Conservation (phyloP, 2,888 invertebrate species). For the Drosophila histrio region DNA sequence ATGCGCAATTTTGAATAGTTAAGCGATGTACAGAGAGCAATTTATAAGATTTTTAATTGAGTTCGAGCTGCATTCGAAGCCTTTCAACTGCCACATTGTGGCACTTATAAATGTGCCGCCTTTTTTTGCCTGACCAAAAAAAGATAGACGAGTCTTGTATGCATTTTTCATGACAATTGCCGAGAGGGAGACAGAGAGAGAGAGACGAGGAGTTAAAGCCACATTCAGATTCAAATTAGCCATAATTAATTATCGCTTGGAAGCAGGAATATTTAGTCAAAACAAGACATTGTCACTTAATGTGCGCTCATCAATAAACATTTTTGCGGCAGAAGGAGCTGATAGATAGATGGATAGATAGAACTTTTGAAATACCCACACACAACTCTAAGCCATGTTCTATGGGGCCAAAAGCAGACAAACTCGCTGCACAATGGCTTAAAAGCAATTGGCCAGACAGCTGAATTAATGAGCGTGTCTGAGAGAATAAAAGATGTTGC, state of each 20-base stretch:
- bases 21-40: slow-evolving; percentile 26
- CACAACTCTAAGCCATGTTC: slow-evolving; percentile 19
- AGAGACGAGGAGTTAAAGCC: slow-evolving; percentile 1
- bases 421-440: slow-evolving; percentile 51
- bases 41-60: slow-evolving; percentile 52
- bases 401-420: slow-evolving; percentile 33
- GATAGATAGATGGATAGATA: slow-evolving; percentile 32
- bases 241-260: slow-evolving; percentile 47
- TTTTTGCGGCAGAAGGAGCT: slow-evolving; percentile 33
- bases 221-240: slow-evolving; percentile 54
- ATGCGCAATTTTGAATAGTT: slow-evolving; percentile 51
- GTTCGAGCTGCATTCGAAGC: slow-evolving; percentile 35
- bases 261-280: slow-evolving; percentile 57
- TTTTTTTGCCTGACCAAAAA: neutral
- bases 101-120: slow-evolving; percentile 36
- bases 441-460: slow-evolving; percentile 36
- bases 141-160: slow-evolving; percentile 15
- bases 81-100: slow-evolving; percentile 18
- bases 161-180: slow-evolving; percentile 50
- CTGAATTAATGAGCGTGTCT: slow-evolving; percentile 54
- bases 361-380: slow-evolving; percentile 22
- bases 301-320: slow-evolving; percentile 59
- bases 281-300: slow-evolving; percentile 63
- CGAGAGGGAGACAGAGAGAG: neutral
- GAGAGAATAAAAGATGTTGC: slow-evolving; percentile 44